Evolutionary conservation across 64 coral and sea anemone genomes (phyloP), one percentile per base, ranked within the genome.

Genomic region (Stichodactyla mertensii): DNA sequence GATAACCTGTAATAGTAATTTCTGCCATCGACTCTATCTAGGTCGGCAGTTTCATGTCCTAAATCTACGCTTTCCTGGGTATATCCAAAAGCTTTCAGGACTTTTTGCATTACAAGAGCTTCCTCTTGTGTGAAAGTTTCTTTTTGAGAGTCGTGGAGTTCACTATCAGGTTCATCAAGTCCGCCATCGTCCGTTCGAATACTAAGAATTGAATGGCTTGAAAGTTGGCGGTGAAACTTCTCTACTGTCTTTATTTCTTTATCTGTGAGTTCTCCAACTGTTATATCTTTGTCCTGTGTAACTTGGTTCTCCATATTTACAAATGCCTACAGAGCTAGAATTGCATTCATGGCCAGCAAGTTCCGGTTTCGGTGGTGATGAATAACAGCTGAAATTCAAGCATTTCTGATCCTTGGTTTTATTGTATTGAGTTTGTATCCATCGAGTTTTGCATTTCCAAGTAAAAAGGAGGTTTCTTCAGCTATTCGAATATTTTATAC

Each of bases 21-120:
- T 2, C 56, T 86, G 1, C 83, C 83, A 77, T 90, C 89, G 16
- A 79, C 57, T 26, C 52, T 36, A 79, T 90, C 89, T 58, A 45
- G 36, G 36, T 45, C 36, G 36, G 18, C 4, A 3, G 0, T 31
- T 52, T 81, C 78, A 8, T 55, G 6, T 7, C 54, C 53, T 81
- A 53, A 13, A 53, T n/a, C n/a, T 81, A 19, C 26, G 52, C 6
- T 55, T 20, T 55, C 20, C 19, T 81, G 36, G 31, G 15, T 9
- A 81, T 81, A 53, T 55, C 53, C 51, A 81, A 81, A 81, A 81
- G 53, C 78, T 53, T 10, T 81, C 6, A 81, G 36, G 52, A 81
- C 78, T 4, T 81, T 52, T 81, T 81, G 51, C 36, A 81, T 52
- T 4, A 52, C 4, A 53, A 52, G 52, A 81, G 78, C 51, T 20